Conservation (phyloP, 2,888 invertebrate species). For the Boloria euphrosyne region DNA sequence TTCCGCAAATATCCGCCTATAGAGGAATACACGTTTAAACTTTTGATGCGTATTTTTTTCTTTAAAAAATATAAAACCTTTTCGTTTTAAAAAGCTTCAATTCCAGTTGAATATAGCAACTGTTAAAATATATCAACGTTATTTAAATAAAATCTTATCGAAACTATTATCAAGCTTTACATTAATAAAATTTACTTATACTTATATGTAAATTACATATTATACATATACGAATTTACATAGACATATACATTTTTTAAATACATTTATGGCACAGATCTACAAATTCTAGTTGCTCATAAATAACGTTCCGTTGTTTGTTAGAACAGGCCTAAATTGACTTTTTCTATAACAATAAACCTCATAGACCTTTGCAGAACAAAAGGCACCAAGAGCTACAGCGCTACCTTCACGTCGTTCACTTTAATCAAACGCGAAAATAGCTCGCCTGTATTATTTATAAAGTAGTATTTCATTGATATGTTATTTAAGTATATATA, state of each 20-base stretch:
- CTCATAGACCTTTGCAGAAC: constrained; percentile 15
- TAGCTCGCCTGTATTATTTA: too few species aligned
- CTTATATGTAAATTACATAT: too few species aligned
- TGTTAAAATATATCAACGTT: too few species aligned
- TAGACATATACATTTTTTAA: too few species aligned
- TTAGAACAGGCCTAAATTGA: constrained; percentile 4
- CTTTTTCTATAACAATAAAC: constrained; percentile 24
- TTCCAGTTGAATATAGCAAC: too few species aligned
- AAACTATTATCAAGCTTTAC: too few species aligned
- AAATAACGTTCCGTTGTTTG: not conserved
- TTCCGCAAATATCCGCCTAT: constrained; percentile 48
- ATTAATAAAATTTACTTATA: too few species aligned
- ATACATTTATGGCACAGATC: too few species aligned
- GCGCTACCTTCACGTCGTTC: constrained; percentile 2
- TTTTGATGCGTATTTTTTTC: not conserved
- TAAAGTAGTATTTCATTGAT: too few species aligned
- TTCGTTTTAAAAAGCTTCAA: not conserved
- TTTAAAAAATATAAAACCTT: not conserved
- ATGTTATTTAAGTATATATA: too few species aligned
- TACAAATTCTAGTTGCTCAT: not conserved
- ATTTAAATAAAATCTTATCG: too few species aligned
- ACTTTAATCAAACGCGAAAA: constrained; percentile 3
- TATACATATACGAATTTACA: too few species aligned
- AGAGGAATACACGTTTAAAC: constrained; percentile 22
- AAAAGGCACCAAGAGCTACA: constrained; percentile 17